Evolutionary conservation across 2,797 vertebrate species (phyloP), one percentile per base, ranked within the genome.

Genomic region (Gobionotothen gibberifrons): DNA sequence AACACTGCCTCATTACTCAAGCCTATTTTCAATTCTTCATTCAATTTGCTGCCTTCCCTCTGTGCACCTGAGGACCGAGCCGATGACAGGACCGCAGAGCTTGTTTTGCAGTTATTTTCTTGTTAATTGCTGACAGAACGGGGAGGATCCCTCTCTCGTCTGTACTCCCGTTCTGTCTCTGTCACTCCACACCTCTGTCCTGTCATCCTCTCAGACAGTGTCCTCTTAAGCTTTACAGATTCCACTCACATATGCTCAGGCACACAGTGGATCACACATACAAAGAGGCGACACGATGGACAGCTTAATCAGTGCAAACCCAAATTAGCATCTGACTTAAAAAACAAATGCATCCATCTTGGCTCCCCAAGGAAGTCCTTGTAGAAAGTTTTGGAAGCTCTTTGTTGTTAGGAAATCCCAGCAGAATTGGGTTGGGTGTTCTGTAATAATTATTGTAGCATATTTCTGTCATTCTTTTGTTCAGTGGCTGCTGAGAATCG

Each of bases 221-320:
- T 83, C 86, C 89, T 79, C 83, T 76, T 52, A 69, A 85, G 82
- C 72, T 81, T 86, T 71, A 78, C 65, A 83, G 74, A 90, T 90
- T 90, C 85, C 52, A 15, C 81, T 86, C 85, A 82, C 87, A 83
- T 69, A 61, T 3, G 16, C 83, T 58, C 69, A 54, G 61, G 51
- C 84, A 40, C 83, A 79, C 72, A 36, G 78, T 55, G 69, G 76
- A 87, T 81, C 87, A 60, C 81, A 76, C 82, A 67, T 72, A 67
- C 84, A 65, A 72, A 64, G 65, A 63, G 69, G 79, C 73, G 63
- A 54, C 52, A 58, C n/a, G 86, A 90, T 72, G 84, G 91, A 93
- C 91, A 89, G 82, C 87, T 91, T 93, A 87, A 93, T 93, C 90
- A 89, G 89, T 86, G 87, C 79, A 92, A 91, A 12, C 69, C 85